Evolutionary conservation across 2,888 invertebrate genomes (phyloP).

Genomic region (Morpho deidamia): DNA sequence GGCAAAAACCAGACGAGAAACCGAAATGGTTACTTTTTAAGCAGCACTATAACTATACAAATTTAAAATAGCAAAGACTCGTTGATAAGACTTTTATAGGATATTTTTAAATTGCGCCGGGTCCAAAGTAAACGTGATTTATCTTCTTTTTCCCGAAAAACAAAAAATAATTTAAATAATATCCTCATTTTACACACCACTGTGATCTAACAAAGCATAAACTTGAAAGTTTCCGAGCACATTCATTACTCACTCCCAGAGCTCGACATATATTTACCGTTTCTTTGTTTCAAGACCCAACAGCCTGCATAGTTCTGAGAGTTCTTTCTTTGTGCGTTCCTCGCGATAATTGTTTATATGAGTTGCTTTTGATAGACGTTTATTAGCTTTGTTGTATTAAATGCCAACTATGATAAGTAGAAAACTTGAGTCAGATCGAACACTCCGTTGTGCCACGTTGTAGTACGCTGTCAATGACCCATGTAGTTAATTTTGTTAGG

Average conservation of each 20-base stretch:
- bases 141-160: background rate
- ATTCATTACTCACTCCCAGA: conserved; percentile 45
- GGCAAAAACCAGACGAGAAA: no score
- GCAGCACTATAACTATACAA: no score
- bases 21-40: no score
- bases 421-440: no score
- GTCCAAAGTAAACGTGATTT: no score
- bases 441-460: no score
- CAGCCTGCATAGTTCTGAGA: conserved; percentile 7
- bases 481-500: no score
- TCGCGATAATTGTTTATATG: background rate
- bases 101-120: no score
- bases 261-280: conserved; percentile 44
- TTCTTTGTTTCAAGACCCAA: conserved; percentile 37
- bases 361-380: background rate
- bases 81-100: no score
- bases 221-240: conserved; percentile 36
- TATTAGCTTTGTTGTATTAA: background rate
- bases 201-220: conserved; percentile 10
- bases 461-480: no score
- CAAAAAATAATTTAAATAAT: background rate
- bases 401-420: no score
- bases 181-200: conserved; percentile 11
- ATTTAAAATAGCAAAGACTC: no score
- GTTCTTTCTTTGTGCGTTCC: conserved; percentile 1